phyloP scores from a whole-genome alignment of 2,888 invertebrate genomes.

The Drosophila vallismaia region DNA sequence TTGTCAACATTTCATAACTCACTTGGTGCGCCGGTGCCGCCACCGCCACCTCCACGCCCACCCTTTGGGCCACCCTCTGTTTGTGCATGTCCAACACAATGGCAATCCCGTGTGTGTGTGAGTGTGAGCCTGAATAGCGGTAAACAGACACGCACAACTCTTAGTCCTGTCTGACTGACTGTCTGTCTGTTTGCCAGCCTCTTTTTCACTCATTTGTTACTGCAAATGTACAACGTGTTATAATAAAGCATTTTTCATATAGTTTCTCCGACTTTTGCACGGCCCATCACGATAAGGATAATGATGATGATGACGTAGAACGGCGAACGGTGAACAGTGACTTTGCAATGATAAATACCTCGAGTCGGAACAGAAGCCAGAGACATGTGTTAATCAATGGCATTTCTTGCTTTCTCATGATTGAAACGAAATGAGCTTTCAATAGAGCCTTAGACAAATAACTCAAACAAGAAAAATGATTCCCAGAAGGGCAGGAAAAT shows the following conservation, averaged over 20 bases:
- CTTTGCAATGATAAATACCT: slow-evolving; percentile 58
- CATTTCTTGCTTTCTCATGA: slow-evolving; percentile 14
- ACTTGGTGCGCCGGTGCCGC: slow-evolving; percentile 41
- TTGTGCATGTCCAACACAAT: slow-evolving; percentile 71
- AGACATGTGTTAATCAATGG: slow-evolving; percentile 61
- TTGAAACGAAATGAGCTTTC: slow-evolving; percentile 13
- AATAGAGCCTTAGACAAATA: slow-evolving; percentile 4
- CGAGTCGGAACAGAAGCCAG: slow-evolving; percentile 15
- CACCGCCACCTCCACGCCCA: slow-evolving; percentile 3
- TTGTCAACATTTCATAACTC: slow-evolving; percentile 79
- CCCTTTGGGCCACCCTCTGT: slow-evolving; percentile 11
- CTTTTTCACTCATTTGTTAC: slow-evolving; percentile 61
- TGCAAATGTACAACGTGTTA: slow-evolving; percentile 63
- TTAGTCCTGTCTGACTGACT: slow-evolving; percentile 19
- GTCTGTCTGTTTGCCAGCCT: slow-evolving; percentile 56
- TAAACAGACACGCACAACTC: slow-evolving; percentile 65
- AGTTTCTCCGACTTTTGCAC: slow-evolving; percentile 38
- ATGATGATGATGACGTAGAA: slow-evolving; percentile 46
- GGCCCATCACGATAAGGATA: slow-evolving; percentile 35
- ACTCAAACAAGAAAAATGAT: not conserved
- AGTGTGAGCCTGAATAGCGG: slow-evolving; percentile 46
- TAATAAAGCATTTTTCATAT: slow-evolving; percentile 70
- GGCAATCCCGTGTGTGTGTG: slow-evolving; percentile 48
- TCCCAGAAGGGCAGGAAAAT: not conserved
- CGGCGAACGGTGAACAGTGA: not conserved